These are phyloP conservation scores for Epizoanthus illoricatus DNA, from an alignment of 92 coral and sea anemone species.

Conservation along the genomic window DNA sequence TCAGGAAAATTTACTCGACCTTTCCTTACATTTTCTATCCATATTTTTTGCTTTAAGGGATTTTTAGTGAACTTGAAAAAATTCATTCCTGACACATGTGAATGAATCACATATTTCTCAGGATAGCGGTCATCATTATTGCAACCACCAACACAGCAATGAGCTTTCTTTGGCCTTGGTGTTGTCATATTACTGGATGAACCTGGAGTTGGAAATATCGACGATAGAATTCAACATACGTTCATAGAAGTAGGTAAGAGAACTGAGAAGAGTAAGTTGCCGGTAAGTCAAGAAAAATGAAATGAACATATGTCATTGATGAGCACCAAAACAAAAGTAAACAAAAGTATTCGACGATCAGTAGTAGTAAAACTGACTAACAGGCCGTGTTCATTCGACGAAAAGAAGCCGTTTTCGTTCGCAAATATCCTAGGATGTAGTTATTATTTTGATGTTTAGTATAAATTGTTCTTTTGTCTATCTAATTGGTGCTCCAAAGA, in stretches of 20 bases:
- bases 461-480: constrained; percentile 14
- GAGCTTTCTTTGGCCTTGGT: background rate
- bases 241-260: background rate
- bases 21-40: constrained; percentile 38
- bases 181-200: background rate
- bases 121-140: constrained; percentile 52
- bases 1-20: constrained; percentile 34
- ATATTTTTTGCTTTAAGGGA: constrained; percentile 6
- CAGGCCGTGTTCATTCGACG: constrained; percentile 20
- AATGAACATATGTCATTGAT: too few relatives aligned
- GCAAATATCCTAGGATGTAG: constrained; percentile 15
- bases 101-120: constrained; percentile 1
- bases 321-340: background rate
- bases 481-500: constrained; percentile 25
- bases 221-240: background rate
- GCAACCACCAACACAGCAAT: constrained; percentile 51
- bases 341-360: background rate
- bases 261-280: background rate
- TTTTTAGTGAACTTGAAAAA: constrained; percentile 16
- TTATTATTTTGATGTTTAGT: background rate
- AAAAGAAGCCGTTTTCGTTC: constrained; percentile 29
- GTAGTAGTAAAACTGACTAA: constrained; percentile 9
- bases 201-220: background rate
- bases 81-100: background rate
- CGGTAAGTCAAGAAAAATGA: too few relatives aligned